Evolutionary conservation across 2,113 vertebrate genomes (phyloP).

Genomic region (Xyliphius kryptos): DNA sequence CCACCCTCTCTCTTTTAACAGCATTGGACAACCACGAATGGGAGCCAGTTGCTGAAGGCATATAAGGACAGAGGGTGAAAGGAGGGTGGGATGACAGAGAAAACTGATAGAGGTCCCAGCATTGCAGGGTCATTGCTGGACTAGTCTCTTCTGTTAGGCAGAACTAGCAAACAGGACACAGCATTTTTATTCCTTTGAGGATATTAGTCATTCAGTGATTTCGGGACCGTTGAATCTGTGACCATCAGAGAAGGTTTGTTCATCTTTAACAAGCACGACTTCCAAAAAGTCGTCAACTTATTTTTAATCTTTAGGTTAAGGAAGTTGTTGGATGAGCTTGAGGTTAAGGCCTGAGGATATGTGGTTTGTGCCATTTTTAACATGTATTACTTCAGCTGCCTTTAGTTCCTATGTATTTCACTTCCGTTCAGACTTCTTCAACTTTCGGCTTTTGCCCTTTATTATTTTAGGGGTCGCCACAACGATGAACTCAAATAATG

Average conservation of each 20-base stretch:
- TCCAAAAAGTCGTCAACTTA: not conserved
- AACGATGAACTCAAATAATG: too few relatives aligned
- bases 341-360: slow-evolving; percentile 9
- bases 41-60: slow-evolving; percentile 66
- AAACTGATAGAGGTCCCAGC: slow-evolving; percentile 28
- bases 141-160: slow-evolving; percentile 52
- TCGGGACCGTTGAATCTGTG: not conserved
- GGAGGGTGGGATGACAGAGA: slow-evolving; percentile 36
- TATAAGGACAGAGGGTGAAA: slow-evolving; percentile 64
- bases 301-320: not conserved
- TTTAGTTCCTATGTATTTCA: not conserved
- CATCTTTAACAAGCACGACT: not conserved
- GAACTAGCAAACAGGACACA: slow-evolving; percentile 42
- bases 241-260: slow-evolving; percentile 2
- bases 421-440: not conserved
- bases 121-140: slow-evolving; percentile 50
- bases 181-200: slow-evolving; percentile 34
- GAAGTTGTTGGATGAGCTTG: not conserved
- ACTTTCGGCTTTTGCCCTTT: too few relatives aligned
- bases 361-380: slow-evolving; percentile 13
- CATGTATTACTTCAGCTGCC: slow-evolving; percentile 1
- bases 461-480: too few relatives aligned
- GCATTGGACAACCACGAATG: slow-evolving; percentile 59
- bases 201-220: slow-evolving; percentile 22
- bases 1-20: slow-evolving; percentile 39